A percentile compares a stretch with the other conserved stretches of the same genome.
These are phyloP conservation scores for Xenus cinereus DNA, from an alignment of 2,113 vertebrate species.

Conservation along the genomic window DNA sequence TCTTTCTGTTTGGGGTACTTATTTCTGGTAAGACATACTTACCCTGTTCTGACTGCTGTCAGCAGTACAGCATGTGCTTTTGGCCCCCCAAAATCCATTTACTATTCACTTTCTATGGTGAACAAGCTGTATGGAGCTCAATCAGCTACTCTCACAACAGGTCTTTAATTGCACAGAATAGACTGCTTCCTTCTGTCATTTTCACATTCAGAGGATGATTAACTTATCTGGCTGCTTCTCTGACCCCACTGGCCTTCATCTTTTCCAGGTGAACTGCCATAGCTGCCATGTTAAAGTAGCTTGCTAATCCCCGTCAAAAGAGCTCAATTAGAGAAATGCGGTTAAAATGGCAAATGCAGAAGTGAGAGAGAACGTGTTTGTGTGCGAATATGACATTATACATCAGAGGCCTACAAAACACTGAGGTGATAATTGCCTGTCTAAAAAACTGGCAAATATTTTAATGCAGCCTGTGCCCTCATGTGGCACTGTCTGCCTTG, in stretches of 20 bases:
- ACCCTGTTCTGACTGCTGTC: not conserved
- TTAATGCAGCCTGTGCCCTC: slow-evolving; percentile 6
- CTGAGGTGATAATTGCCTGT: slow-evolving; percentile 32
- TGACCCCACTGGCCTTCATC: not conserved
- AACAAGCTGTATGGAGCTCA: not conserved
- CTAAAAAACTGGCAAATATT: not conserved
- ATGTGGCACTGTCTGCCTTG: not conserved
- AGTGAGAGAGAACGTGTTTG: not conserved
- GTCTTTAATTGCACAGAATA: not conserved
- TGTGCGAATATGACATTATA: not conserved
- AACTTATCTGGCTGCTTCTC: slow-evolving; percentile 4
- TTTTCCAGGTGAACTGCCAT: slow-evolving; percentile 1
- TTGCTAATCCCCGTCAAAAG: not conserved
- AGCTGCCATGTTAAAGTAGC: not conserved
- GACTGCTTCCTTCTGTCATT: not conserved
- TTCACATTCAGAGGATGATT: slow-evolving; percentile 2
- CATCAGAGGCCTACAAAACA: slow-evolving; percentile 6
- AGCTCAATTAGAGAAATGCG: not conserved
- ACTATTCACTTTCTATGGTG: not conserved
- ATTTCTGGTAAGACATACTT: not conserved
- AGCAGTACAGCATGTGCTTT: not conserved
- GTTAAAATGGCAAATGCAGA: slow-evolving; percentile 30
- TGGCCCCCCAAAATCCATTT: not conserved
- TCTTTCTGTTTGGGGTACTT: not conserved
- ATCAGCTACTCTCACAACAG: not conserved